Base-by-base conservation (phyloP, 2,888 invertebrate species). In the Chrysolina oricalcia region DNA sequence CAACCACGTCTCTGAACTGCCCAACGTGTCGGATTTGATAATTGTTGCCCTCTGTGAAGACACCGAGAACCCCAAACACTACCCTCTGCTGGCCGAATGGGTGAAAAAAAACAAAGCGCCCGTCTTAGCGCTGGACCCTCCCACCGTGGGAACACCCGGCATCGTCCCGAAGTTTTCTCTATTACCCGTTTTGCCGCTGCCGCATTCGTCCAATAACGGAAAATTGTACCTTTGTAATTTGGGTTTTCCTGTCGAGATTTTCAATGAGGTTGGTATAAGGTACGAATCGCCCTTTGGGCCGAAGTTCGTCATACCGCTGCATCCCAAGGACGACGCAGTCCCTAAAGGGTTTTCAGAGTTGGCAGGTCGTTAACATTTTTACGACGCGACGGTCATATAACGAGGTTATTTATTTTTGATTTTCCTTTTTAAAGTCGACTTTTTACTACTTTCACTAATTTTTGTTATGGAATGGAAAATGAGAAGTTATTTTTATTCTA, bases 221-320 rank as follows among this genome's bases (percentile, higher is more conserved):
- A 94, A 94, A 88, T 90, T 96, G 82, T 96, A 96, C 90, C 91
- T 97, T 80, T 96, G 95, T 87, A 95, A 97, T 90, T 91, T 97
- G 85, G 95, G 95, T 81, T 92, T 97, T 85, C 97, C 97, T 40
- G 90, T 92, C 81, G 92, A 92, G 87, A 91, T 96, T 83, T 96
- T 94, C 90, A 90, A 91, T 70, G 93, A 94, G 83, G 92, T 93
- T 81, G 93, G 94, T 72, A 93, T 97, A 78, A 91, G 91, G 79
- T 97, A 97, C 90, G 92, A 93, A 84, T 94, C 96, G 80, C 97
- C 97, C 9, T 97, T 97, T 85, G 94, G 94, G 71, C 93, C 94
- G 72, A 95, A 95, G 89, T 94, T 94, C 89, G 93, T 94, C 82
- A 94, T 95, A 88, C 94, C 95, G 64, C 89, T 95, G 82, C 93